phyloP scores from a whole-genome alignment of 53 echinoderm and acorn worm genomes.

The Luidia sarsii region DNA sequence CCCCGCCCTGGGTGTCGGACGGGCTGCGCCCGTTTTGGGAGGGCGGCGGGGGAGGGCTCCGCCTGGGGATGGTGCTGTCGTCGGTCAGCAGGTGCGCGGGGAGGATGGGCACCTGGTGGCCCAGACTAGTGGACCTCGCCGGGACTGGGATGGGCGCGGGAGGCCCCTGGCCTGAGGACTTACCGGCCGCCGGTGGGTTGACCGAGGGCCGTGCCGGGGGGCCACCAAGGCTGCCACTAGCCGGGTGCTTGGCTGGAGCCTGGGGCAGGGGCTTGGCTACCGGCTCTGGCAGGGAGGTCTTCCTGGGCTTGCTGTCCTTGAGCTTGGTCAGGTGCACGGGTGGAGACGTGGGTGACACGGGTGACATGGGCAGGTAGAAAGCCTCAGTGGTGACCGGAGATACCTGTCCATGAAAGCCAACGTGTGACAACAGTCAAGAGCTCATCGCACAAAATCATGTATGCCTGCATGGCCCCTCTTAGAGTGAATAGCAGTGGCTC shows the following conservation, averaged over 20 bases:
- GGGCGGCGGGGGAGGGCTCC: slow-evolving; percentile 15
- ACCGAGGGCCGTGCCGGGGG: not conserved
- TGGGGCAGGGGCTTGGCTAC: not conserved
- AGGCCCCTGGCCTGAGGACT: no score
- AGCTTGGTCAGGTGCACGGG: slow-evolving; percentile 6
- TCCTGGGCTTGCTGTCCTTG: not conserved
- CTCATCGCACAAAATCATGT: no score
- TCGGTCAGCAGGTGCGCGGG: not conserved
- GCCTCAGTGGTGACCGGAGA: slow-evolving; percentile 1
- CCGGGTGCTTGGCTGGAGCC: not conserved
- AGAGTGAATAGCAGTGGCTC: no score
- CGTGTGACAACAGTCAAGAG: no score
- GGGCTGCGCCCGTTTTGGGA: not conserved
- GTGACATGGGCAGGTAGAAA: slow-evolving; percentile 46
- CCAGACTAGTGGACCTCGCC: slow-evolving; percentile 19
- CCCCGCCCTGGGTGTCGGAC: no score
- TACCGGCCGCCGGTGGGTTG: not conserved
- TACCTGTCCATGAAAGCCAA: no score
- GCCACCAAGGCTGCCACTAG: no score
- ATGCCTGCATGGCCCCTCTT: no score
- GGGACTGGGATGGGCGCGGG: not conserved
- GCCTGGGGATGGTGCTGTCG: slow-evolving; percentile 20
- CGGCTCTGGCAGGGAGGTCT: not conserved
- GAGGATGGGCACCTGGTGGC: not conserved
- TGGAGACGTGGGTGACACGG: not conserved